Evolutionary conservation across 2,888 invertebrate species (phyloP).

Genomic region (Lithophane semibrunnea): DNA sequence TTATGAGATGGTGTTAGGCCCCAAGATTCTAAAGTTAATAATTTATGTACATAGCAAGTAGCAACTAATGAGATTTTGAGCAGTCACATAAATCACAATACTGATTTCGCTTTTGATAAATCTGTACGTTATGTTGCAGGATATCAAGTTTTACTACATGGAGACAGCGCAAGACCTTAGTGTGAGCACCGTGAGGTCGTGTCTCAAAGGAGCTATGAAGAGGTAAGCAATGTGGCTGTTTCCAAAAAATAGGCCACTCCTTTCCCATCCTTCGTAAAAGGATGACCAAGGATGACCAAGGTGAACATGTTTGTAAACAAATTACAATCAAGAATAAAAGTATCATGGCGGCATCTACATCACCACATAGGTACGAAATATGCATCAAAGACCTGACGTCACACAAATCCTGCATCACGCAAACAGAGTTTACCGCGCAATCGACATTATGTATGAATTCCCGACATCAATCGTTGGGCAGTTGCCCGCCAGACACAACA

Average conservation of each 20-base stretch:
- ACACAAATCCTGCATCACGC: too few species aligned
- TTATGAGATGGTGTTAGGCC: too few species aligned
- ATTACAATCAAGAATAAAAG: neutral
- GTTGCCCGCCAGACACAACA: too few species aligned
- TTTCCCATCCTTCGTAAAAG: neutral
- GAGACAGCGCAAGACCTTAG: constrained; percentile 93
- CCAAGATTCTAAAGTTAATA: too few species aligned
- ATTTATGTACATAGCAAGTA: too few species aligned
- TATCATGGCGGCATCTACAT: neutral
- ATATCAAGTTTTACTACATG: constrained; percentile 94
- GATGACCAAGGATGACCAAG: too few species aligned
- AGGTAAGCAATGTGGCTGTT: constrained; percentile 79
- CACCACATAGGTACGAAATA: too few species aligned
- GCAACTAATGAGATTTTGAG: neutral
- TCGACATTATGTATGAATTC: too few species aligned
- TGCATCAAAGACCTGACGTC: too few species aligned
- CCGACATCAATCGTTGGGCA: too few species aligned
- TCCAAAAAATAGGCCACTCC: neutral
- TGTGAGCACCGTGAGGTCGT: constrained; percentile 92
- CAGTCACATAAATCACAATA: neutral
- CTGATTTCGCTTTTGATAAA: neutral
- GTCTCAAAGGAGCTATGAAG: constrained; percentile 92
- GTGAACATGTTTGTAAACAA: too few species aligned
- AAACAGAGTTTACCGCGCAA: too few species aligned
- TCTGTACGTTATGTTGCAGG: constrained; percentile 73